These are phyloP conservation scores for Spongilla lacustris DNA, from an alignment of 37 sponge, comb jelly and placozoan species.

Conservation along the genomic window DNA sequence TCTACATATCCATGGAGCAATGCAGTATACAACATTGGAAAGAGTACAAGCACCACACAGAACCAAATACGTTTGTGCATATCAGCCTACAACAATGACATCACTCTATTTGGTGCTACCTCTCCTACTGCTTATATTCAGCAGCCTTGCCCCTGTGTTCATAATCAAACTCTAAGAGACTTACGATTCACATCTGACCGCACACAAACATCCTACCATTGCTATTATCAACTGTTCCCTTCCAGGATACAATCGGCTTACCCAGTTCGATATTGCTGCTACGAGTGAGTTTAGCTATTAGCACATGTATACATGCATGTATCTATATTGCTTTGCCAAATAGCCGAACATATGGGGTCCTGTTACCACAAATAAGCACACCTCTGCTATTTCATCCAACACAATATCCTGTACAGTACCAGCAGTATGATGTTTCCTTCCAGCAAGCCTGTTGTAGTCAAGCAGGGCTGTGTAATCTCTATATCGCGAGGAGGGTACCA, in stretches of 20 bases:
- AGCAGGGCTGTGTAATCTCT: conserved; percentile 44
- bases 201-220: neutral
- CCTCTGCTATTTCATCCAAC: conserved; percentile 10
- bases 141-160: conserved; percentile 53
- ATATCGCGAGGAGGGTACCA: conserved; percentile 37
- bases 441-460: conserved; percentile 41
- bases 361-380: conserved; percentile 12
- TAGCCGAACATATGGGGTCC: neutral
- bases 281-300: neutral
- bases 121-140: neutral
- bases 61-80: neutral
- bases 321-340: neutral
- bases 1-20: conserved; percentile 31
- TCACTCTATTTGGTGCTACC: neutral
- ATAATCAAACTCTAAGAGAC: neutral
- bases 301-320: neutral
- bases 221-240: neutral
- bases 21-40: conserved; percentile 13
- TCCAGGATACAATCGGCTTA: neutral
- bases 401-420: neutral
- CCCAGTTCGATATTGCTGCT: neutral
- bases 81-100: conserved; percentile 1
- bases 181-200: neutral
- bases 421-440: conserved; percentile 25
- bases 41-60: neutral